Conservation (phyloP, 2,113 vertebrate genomes). For the Forbesichthys papilliferus region DNA sequence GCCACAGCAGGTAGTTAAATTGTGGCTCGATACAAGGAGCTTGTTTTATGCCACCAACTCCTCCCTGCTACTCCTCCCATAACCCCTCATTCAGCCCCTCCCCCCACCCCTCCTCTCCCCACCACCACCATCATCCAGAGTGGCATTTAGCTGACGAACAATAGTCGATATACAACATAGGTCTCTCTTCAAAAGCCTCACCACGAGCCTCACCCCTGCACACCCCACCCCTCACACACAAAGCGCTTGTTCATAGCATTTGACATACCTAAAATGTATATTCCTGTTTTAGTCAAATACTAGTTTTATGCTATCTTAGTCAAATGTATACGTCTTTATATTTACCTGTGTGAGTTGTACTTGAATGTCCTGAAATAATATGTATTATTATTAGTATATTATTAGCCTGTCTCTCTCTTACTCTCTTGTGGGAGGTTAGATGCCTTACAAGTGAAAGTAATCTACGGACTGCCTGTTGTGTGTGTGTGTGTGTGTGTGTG, state of each 20-base stretch:
- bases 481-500: constrained; percentile 13
- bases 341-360: too few relatives aligned
- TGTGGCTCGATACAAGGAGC: constrained; percentile 52
- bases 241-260: too few relatives aligned
- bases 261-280: too few relatives aligned
- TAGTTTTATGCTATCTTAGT: too few relatives aligned
- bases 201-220: not conserved
- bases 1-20: constrained; percentile 60
- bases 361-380: too few relatives aligned
- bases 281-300: too few relatives aligned
- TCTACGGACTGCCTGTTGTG: not conserved
- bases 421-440: constrained; percentile 9
- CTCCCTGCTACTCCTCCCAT: constrained; percentile 22
- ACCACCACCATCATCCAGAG: constrained; percentile 24
- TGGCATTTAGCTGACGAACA: constrained; percentile 50
- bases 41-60: constrained; percentile 48
- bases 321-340: too few relatives aligned
- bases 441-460: constrained; percentile 38
- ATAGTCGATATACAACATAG: constrained; percentile 56
- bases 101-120: constrained; percentile 26
- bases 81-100: constrained; percentile 11
- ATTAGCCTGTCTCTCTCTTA: not conserved
- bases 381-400: too few relatives aligned
- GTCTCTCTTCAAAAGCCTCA: constrained; percentile 12
- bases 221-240: constrained; percentile 1